A percentile compares a stretch with the other conserved stretches of the same genome.
Conservation (phyloP, 2,888 invertebrate species). For the Subacronicta megacephala region DNA sequence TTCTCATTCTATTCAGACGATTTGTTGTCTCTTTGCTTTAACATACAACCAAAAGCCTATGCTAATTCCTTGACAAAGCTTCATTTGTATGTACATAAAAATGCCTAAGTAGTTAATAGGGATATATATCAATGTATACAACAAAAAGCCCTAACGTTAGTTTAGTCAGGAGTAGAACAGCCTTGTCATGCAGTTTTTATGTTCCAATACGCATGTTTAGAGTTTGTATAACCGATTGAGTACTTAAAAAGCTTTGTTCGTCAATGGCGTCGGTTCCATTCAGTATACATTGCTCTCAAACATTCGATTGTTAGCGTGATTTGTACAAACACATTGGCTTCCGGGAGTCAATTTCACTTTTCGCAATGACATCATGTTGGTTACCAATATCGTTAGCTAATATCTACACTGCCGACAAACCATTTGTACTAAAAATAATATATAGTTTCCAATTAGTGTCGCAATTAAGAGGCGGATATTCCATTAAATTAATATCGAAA, state of each 20-base stretch:
- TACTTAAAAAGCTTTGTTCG: slow-evolving; percentile 37
- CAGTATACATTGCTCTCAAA: slow-evolving; percentile 50
- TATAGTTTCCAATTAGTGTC: slow-evolving; percentile 21
- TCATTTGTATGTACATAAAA: slow-evolving; percentile 2
- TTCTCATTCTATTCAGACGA: neutral
- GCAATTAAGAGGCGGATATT: slow-evolving; percentile 22
- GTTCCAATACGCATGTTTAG: slow-evolving; percentile 26
- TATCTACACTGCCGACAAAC: slow-evolving; percentile 38
- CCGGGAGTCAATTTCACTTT: slow-evolving; percentile 69
- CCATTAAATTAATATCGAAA: slow-evolving; percentile 14
- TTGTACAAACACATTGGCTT: slow-evolving; percentile 51
- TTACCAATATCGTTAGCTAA: slow-evolving; percentile 44
- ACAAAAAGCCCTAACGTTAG: slow-evolving; percentile 6
- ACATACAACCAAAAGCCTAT: slow-evolving; percentile 11
- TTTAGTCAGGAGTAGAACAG: slow-evolving; percentile 18
- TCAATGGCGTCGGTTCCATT: slow-evolving; percentile 56
- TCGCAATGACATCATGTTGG: slow-evolving; percentile 58
- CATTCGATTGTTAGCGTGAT: slow-evolving; percentile 54
- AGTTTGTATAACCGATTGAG: slow-evolving; percentile 37
- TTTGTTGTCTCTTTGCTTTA: neutral
- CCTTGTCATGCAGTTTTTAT: slow-evolving; percentile 25
- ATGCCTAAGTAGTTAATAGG: slow-evolving; percentile 10
- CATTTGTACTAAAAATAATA: slow-evolving; percentile 23
- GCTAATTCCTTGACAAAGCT: neutral
- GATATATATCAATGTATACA: slow-evolving; percentile 6